These are phyloP conservation scores for Druceiella hillmani DNA, from an alignment of 2,888 invertebrate species.

Conservation along the genomic window DNA sequence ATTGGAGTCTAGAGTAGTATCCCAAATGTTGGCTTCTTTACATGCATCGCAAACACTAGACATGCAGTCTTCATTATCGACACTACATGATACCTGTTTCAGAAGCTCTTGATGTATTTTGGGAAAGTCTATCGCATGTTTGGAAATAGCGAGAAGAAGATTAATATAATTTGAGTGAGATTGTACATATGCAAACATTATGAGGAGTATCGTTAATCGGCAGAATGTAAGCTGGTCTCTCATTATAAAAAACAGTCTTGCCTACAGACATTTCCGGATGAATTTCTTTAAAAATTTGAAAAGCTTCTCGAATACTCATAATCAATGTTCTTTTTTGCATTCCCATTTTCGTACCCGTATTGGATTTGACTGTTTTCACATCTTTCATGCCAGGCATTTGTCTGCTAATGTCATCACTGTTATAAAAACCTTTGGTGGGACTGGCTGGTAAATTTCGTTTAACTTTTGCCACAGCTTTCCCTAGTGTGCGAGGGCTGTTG, in stretches of 20 bases:
- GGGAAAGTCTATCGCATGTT: conserved; percentile 15
- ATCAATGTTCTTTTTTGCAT: conserved; percentile 22
- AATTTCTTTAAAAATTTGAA: conserved; percentile 16
- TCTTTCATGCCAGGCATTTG: conserved; percentile 22
- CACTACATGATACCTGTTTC: conserved; percentile 18
- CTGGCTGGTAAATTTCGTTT: too few relatives aligned
- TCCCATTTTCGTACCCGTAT: conserved; percentile 17
- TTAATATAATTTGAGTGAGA: conserved; percentile 22
- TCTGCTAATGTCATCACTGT: conserved; percentile 21
- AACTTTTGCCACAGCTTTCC: too few relatives aligned
- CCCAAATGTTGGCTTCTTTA: conserved; percentile 22
- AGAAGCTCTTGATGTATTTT: conserved; percentile 19
- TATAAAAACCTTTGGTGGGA: conserved; percentile 18
- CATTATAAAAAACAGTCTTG: conserved; percentile 16
- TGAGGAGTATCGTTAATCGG: conserved; percentile 22
- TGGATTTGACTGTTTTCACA: conserved; percentile 17
- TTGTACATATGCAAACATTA: conserved; percentile 23
- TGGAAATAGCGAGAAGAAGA: conserved; percentile 20
- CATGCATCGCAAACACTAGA: conserved; percentile 18
- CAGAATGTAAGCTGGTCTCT: conserved; percentile 20
- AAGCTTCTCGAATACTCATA: conserved; percentile 19
- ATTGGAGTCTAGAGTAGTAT: conserved; percentile 19
- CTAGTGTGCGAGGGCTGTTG: too few relatives aligned
- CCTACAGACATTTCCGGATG: conserved; percentile 15
- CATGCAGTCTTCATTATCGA: conserved; percentile 20